These are phyloP conservation scores for Cygnus buccinator DNA, from an alignment of 2,113 vertebrate species.

Conservation along the genomic window DNA sequence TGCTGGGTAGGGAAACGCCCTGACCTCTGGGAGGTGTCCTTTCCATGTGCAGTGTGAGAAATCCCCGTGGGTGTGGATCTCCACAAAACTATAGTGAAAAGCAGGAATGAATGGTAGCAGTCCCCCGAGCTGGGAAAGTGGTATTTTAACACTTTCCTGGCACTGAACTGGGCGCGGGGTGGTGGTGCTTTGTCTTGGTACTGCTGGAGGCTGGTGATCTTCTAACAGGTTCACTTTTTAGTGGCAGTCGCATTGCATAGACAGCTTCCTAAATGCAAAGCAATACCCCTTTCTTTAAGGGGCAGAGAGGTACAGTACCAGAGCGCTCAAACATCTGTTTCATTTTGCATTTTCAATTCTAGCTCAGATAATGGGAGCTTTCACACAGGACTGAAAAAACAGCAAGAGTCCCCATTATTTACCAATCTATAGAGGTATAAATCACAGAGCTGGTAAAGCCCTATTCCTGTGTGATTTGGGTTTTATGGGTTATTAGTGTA, in stretches of 20 bases:
- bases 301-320: not conserved
- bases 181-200: not conserved
- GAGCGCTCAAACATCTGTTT: conserved; percentile 15
- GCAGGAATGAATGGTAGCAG: not conserved
- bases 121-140: not conserved
- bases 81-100: not conserved
- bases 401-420: conserved; percentile 50
- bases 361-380: conserved; percentile 19
- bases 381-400: not conserved
- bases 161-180: not conserved
- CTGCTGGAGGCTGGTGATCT: not conserved
- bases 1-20: not conserved
- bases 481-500: conserved; percentile 34
- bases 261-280: not conserved
- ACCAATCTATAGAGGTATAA: conserved; percentile 1
- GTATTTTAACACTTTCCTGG: not conserved
- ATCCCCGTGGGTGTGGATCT: not conserved
- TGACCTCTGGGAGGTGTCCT: not conserved
- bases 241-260: not conserved
- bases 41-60: not conserved
- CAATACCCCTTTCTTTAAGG: not conserved
- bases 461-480: not conserved
- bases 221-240: not conserved
- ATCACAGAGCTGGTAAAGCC: not conserved
- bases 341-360: conserved; percentile 24